phyloP scores from a whole-genome alignment of 2,888 invertebrate species.

The Carterocephalus palaemon region DNA sequence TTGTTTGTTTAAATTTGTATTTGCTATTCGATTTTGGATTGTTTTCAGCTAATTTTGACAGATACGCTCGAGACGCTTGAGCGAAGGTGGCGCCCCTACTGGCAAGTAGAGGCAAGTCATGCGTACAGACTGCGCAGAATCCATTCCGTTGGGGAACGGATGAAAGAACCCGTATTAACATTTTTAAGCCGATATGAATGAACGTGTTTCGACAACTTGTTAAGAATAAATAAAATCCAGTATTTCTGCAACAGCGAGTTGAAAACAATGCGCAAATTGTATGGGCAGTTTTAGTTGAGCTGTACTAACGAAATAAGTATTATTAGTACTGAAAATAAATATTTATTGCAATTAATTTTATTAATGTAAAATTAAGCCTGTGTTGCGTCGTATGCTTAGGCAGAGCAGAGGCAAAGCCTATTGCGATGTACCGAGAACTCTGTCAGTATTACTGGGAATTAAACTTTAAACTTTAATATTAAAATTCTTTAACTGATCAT shows the following conservation, averaged over 20 bases:
- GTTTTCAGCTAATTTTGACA: slow-evolving; percentile 55
- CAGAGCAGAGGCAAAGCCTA: too few species aligned
- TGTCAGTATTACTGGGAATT: too few species aligned
- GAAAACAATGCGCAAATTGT: slow-evolving; percentile 4
- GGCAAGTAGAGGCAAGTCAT: slow-evolving; percentile 47
- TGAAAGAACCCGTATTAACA: slow-evolving; percentile 12
- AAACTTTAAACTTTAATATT: too few species aligned
- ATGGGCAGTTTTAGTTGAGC: slow-evolving; percentile 2
- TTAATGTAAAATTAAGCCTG: too few species aligned
- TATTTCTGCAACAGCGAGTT: not conserved
- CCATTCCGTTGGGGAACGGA: slow-evolving; percentile 32
- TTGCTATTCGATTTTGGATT: slow-evolving; percentile 13
- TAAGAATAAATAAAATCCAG: slow-evolving; percentile 3
- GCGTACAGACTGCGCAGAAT: slow-evolving; percentile 60
- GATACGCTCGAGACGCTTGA: slow-evolving; percentile 63
- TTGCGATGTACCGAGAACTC: too few species aligned
- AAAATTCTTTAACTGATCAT: too few species aligned
- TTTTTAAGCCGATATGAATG: slow-evolving; percentile 11
- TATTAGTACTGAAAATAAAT: too few species aligned
- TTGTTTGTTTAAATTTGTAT: slow-evolving; percentile 4
- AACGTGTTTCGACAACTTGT: slow-evolving; percentile 5
- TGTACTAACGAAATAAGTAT: too few species aligned
- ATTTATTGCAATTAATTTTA: too few species aligned
- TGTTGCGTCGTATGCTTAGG: too few species aligned
- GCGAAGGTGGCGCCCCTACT: slow-evolving; percentile 69